Base-by-base conservation (phyloP, 1,140 invertebrate genomes). In the Psix sp. region DNA sequence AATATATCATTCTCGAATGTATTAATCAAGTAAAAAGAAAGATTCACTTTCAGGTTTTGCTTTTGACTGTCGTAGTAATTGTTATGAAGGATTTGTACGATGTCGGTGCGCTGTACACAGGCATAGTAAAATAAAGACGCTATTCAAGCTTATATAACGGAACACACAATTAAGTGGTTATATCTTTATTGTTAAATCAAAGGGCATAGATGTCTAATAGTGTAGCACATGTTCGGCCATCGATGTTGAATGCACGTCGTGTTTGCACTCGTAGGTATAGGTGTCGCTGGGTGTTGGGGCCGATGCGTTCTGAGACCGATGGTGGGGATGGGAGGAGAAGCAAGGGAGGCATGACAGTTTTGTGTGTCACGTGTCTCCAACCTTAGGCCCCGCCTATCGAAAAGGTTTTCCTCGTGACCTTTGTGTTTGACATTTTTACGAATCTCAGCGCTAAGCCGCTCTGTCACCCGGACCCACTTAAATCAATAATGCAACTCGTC, bases 341-440 rank as follows among this genome's bases (percentile, higher is more conserved):
- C 72, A 84, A 85, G 83, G 83, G 84, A 84, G 84, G 84, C 83
- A 83, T 87, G 85, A 87, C 85, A 86, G 84, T 86, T 87, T 86
- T 82, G 46, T 80, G 82, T 81, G 84, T 86, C 84, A 86, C 84
- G 84, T 86, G 84, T 87, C 83, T 78, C 81, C 78, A 78, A 80
- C 79, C 79, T 84, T 79, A 86, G 59, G 84, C 85, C 57, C 84
- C 85, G 85, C 85, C 85, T 84, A 83, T 84, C 51, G 74, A 24
- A 56, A 67, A 59, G 80, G 82, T 82, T 84, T 85, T 83, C 78
- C 73, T 75, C 16, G 15, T 11, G 45, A 18, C 13, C 13, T 13
- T 11, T 33, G 13, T 16, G 26, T 48, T 48, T 20, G 17, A 21
- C 21, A 48, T 42, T 33, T 14, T 15, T 43, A 39, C 17, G 21